Evolutionary conservation across 2,797 vertebrate genomes (phyloP), one percentile per base, ranked within the genome.

Genomic region (Crocidura indochinensis): DNA sequence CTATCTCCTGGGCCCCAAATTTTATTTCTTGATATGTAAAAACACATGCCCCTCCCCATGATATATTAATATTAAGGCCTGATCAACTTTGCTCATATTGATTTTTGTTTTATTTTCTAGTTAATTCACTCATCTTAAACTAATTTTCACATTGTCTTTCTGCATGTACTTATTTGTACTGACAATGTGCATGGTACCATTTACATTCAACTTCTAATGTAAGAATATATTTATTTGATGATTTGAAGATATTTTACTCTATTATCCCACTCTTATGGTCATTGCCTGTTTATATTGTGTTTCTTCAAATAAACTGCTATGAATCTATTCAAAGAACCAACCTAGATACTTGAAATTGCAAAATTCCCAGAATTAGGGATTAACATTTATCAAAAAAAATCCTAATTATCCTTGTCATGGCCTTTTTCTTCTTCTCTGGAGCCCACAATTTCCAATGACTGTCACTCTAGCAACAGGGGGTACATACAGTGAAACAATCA

Each of bases 351-450:
- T 78, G 56, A 88, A 81, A 88, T 38, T 31, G 6, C 65, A 89
- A 87, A 17, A 71, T 92, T 92, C 38, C 53, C 78, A 56, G 88
- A 95, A 46, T 27, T 87, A 20, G 31, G 67, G 31, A 83, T 82
- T 72, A 85, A 31, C 76, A 90, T 83, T 88, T 24, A 69, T 51
- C 68, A 90, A 83, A 79, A 49, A 38, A 86, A 51, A 31, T 83
- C 69, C 72, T 93, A 80, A 90, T 93, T 90, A 90, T 87, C 80
- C 60, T 79, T 87, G 75, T 83, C 75, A 87, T 38, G 68, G 88
- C 22, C 31, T 90, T 91, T 88, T 60, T 4, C 64, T n/a, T 27
- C 46, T 90, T 49, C 68, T 90, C 76, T 17, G 49, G 65, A 92
- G 72, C 76, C 56, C 64, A 67, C 65, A 78, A 86, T 83, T 86